Base-by-base conservation (phyloP, 2,888 invertebrate genomes). In the Craniophora ligustri region DNA sequence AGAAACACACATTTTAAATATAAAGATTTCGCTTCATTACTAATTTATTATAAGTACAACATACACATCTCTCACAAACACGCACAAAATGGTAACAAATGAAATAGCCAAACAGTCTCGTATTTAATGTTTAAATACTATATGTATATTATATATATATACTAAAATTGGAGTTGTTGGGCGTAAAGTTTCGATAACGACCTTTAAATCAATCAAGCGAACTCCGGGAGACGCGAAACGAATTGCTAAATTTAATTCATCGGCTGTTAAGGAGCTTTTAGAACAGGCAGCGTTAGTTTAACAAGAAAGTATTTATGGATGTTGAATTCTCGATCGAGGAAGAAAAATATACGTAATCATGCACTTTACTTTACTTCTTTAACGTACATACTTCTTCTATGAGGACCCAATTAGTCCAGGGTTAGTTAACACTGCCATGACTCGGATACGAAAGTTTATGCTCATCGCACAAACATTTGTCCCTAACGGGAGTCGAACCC, bases 201-300 rank as follows among this genome's bases (percentile, higher is more conserved):
- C 65, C 55, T 54, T 56, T 69, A 68, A 69, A 69, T 69, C 68
- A 72, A 69, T 69, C 72, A 72, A 58, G 36, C 47, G 69, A 63
- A 49, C 51, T 62, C 16, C 15, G 5, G 35, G 14, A 39, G 49
- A 32, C 51, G 34, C 11, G 41, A 58, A 64, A 36, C 42, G 53
- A 70, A 57, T 28, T 58, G 19, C 32, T 15, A 40, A 32, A 62
- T 64, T 53, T 53, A 67, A 64, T 67, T 53, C 47, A 47, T 53
- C 53, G 40, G 3, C 19, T n/a, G 31, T 58, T 47, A 42, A 58
- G 67, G 47, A 13, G 19, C 14, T 28, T 15, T 38, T 30, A 5
- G 41, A 23, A n/a, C 26, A 65, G 32, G 57, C 11, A 6, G 8
- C 14, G 8, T 23, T 23, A 1, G 23, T 10, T 23, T 23, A 2